These are phyloP conservation scores for Papio anubis DNA, from an alignment of 2,113 vertebrate species.

Conservation along the genomic window DNA sequence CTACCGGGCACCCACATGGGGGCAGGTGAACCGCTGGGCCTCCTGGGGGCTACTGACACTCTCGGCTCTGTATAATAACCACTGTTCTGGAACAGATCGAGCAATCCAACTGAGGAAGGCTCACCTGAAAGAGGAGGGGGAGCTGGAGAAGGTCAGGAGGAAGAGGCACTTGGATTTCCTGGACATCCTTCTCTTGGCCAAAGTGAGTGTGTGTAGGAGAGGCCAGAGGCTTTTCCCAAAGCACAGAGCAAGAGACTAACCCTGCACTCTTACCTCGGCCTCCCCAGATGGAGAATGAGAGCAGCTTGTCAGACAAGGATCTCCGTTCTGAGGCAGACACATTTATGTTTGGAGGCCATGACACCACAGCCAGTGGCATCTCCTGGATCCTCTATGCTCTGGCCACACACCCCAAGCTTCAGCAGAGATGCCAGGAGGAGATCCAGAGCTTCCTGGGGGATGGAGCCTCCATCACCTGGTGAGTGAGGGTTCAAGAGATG, in stretches of 20 bases:
- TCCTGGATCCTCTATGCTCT: conserved; percentile 91
- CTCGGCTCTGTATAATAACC: neutral
- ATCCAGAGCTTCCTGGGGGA: conserved; percentile 83
- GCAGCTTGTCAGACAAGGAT: conserved; percentile 88
- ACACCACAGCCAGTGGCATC: conserved; percentile 91
- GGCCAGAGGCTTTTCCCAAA: neutral
- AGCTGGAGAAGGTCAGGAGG: conserved; percentile 82
- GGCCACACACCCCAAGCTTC: conserved; percentile 89
- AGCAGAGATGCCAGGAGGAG: conserved; percentile 90
- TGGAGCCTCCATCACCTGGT: conserved; percentile 88
- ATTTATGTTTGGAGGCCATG: conserved; percentile 95
- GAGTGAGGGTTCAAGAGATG: conserved; percentile 76
- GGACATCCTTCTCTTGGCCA: conserved; percentile 92
- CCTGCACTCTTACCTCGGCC: neutral
- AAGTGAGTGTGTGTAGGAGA: conserved; percentile 82
- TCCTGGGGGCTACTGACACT: neutral
- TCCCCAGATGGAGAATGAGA: conserved; percentile 87
- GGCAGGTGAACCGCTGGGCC: neutral
- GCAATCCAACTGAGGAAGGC: conserved; percentile 86
- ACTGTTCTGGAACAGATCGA: conserved; percentile 48
- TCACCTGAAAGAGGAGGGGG: conserved; percentile 82
- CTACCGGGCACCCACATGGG: neutral
- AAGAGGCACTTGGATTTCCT: conserved; percentile 92
- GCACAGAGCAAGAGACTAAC: neutral
- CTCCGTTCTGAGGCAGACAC: conserved; percentile 93